Evolutionary conservation across 2,113 vertebrate species (phyloP), one percentile per base, ranked within the genome.

Genomic region (Pampusana beccarii): DNA sequence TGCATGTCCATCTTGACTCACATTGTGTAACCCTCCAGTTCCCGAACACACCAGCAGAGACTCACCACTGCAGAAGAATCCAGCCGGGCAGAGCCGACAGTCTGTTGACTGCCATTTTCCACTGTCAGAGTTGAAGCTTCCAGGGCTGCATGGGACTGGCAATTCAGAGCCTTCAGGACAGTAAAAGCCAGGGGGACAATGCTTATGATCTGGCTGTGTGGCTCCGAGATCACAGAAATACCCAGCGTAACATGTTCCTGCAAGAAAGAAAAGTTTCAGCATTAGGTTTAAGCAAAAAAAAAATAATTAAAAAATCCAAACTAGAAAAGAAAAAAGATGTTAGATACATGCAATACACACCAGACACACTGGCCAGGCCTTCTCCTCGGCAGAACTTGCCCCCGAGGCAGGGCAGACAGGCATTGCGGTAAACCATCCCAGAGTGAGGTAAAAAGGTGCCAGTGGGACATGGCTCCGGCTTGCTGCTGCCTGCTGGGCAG

Each of bases 401-500:
- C 8, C 96, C 92, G 23, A 98, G 98, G 38, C 98, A 99, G 15
- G 94, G 95, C 62, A 97, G 87, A 29, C 99, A 99, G 88, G 98
- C 97, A 0, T 97, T 97, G 2, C 10, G 60, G 34, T 51, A 84
- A 31, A 62, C 97, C 95, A 98, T 97, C 57, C 98, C 98, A 26
- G 42, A 10, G 8, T 96, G 97, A 51, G 97, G 97, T 60, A 98
- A 97, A 40, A 98, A 98, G 3, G 98, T 98, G 50, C 99, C 98
- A 19, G 85, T 10, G 20, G 98, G 98, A 34, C 99, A 99, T 3
- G 97, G 97, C 40, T 97, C 51, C 6, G 99, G 98, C 31, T 97
- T 72, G 50, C 96, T 97, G 83, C 98, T 98, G 4, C 98, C 98
- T 60, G 97, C 65, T 3, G 98, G 98, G 93, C 99, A 99, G 94